Evolutionary conservation across 2,888 invertebrate genomes (phyloP).

Genomic region (Linyphia triangularis): DNA sequence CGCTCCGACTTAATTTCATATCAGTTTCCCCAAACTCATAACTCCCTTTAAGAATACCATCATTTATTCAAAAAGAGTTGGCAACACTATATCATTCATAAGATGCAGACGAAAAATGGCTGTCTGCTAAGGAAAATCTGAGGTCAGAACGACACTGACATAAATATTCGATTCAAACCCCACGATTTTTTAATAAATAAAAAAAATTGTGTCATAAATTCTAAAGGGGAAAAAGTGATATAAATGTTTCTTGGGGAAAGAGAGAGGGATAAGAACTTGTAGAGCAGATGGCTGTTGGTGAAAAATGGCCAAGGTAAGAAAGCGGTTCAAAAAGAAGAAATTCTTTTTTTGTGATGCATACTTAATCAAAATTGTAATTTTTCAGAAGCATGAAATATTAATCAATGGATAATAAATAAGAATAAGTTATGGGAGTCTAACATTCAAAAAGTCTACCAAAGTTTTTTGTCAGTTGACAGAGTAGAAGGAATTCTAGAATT

Average conservation of each 20-base stretch:
- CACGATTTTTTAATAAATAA: conserved; percentile 14
- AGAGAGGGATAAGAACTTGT: not conserved
- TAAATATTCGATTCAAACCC: conserved; percentile 50
- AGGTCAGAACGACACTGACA: conserved; percentile 46
- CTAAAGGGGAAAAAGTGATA: conserved; percentile 13
- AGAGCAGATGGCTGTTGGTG: conserved; percentile 6
- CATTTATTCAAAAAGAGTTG: conserved; percentile 32
- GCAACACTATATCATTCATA: conserved; percentile 17
- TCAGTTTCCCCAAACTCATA: not conserved
- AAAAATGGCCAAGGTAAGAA: not conserved
- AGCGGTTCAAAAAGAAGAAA: not conserved
- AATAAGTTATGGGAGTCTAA: not conserved
- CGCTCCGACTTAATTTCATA: conserved; percentile 3
- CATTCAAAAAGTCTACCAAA: too few relatives aligned
- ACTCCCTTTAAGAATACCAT: not conserved
- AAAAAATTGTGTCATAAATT: conserved; percentile 14
- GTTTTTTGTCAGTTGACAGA: too few relatives aligned
- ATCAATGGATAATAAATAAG: not conserved
- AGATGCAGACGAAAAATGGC: conserved; percentile 19
- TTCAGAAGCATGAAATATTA: not conserved
- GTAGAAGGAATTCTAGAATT: too few relatives aligned
- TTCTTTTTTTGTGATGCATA: not conserved
- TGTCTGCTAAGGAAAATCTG: conserved; percentile 2
- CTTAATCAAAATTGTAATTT: not conserved
- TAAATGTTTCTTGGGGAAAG: conserved; percentile 7